Evolutionary conservation across 1,140 invertebrate species (phyloP), one percentile per base, ranked within the genome.

Genomic region (Gonioctena quinquepunctata): DNA sequence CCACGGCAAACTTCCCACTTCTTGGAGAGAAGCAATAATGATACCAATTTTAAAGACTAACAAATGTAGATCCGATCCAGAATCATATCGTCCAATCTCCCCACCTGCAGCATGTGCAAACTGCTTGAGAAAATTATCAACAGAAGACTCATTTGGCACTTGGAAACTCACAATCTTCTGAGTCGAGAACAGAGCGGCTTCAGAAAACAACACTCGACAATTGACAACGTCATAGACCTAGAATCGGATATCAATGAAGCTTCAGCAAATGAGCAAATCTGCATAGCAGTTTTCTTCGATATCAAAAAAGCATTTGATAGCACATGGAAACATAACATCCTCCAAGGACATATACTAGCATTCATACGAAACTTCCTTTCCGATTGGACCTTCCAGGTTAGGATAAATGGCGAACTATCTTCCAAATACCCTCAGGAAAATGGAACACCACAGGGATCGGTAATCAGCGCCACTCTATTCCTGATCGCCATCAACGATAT

Each of bases 111-210:
- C 19, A 65, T 65, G 61, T 33, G 68, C 28, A 70, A 59, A 70
- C 50, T 70, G 5, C 18, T 70, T 16, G 68, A 70, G 42, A 42
- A 54, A 64, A 70, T 70, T 11, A 21, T 70, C 8, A 56, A 64
- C 42, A 21, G 27, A 21, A 50, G 68, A n/a, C 61, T 70, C 7
- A 27, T 11, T 13, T 57, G 61, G 50, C 49, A 49, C 21, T 27
- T 70, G 6, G 62, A 70, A 64, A 42, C 21, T 6, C 23, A 64
- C 28, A 56, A 64, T 13, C 25, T 65, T 16, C 11, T 70, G n/a
- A 59, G 6, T 7, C n/a, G 5, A 21, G 16, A 25, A 25, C 23
- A 59, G 25, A 59, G 11, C 23, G 56, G 56, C n/a, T 59, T 27
- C n/a, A 7, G 56, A 23, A 22, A 21, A 25, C 11, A 25, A 13